Evolutionary conservation across 2,113 vertebrate genomes (phyloP), one percentile per base, ranked within the genome.

Genomic region (Hydropotes inermis): DNA sequence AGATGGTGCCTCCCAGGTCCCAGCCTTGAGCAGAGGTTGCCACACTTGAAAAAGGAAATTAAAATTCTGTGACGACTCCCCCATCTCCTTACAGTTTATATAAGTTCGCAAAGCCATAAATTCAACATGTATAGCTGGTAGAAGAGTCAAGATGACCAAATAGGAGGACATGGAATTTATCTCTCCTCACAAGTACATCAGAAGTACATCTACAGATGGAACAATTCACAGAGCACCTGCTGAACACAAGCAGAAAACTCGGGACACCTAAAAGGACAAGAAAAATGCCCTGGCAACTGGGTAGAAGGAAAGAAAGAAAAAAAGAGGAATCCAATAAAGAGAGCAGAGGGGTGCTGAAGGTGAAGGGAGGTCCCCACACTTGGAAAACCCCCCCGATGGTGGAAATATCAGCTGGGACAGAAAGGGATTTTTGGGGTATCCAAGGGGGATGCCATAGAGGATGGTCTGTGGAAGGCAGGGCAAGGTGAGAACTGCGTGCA

Each of bases 91-190:
- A 64, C 3, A 79, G 52, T 79, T 55, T 76, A 23, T 60, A 39
- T 82, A 50, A 74, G 36, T 93, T 87, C 74, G 45, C 60, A 94
- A 97, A 95, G 45, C 33, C 52, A 76, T 27, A 25, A 43, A 14
- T 39, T 76, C 11, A 76, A 43, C 36, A 76, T 43, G 70, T 7
- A 23, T 27, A 76, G 70, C 36, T 76, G 70, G 70, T 13, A 76
- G 36, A 25, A 43, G 21, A 43, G 36, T 76, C 70, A 74, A 25
- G 21, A 74, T 43, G 21, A 25, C 21, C 21, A 39, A 43, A 25
- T 2, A 74, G 36, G 67, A 74, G 36, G 36, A 76, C 36, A 27
- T 27, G n/a, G 36, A 43, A 76, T 43, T 43, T 11, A 39, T 43
- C 70, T 74, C 21, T 74, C 36, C 36, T 25, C 5, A 76, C 36